A percentile compares a stretch with the other conserved stretches of the same genome.
These are phyloP conservation scores for Catharus bicknelli DNA, from an alignment of 2,113 vertebrate genomes.

Conservation along the genomic window DNA sequence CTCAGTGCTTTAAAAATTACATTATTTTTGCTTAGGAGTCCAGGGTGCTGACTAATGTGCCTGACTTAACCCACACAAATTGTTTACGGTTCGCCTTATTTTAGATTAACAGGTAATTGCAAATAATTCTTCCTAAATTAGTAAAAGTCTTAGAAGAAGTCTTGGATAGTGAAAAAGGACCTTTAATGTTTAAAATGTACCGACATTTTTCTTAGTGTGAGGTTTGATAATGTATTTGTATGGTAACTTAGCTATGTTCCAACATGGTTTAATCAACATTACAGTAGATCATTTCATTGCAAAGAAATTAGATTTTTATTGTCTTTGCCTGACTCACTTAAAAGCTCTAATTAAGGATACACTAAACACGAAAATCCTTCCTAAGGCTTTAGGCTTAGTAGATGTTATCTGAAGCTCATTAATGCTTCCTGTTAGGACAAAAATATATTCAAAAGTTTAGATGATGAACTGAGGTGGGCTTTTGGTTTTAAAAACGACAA, in stretches of 20 bases:
- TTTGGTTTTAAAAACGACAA: not conserved
- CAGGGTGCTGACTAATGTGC: not conserved
- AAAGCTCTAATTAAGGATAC: constrained; percentile 27
- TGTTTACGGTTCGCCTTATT: not conserved
- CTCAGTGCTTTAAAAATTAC: not conserved
- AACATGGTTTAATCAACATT: not conserved
- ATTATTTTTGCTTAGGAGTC: not conserved
- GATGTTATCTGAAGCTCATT: not conserved
- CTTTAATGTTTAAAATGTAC: not conserved
- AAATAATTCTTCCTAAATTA: not conserved
- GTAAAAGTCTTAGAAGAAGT: not conserved
- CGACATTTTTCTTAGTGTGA: rapidly evolving
- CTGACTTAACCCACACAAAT: not conserved
- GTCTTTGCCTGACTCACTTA: not conserved
- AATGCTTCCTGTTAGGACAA: not conserved
- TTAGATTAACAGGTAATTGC: not conserved
- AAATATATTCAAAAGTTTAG: not conserved
- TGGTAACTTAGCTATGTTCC: not conserved
- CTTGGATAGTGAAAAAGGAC: not conserved
- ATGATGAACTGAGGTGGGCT: not conserved
- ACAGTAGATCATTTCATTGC: not conserved
- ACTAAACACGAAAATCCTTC: not conserved
- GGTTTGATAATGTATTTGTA: not conserved
- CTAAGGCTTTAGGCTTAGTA: not conserved
- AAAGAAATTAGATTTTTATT: constrained; percentile 3